Evolutionary conservation across 2,797 vertebrate genomes (phyloP).

Genomic region (Denticeps clupeoides): DNA sequence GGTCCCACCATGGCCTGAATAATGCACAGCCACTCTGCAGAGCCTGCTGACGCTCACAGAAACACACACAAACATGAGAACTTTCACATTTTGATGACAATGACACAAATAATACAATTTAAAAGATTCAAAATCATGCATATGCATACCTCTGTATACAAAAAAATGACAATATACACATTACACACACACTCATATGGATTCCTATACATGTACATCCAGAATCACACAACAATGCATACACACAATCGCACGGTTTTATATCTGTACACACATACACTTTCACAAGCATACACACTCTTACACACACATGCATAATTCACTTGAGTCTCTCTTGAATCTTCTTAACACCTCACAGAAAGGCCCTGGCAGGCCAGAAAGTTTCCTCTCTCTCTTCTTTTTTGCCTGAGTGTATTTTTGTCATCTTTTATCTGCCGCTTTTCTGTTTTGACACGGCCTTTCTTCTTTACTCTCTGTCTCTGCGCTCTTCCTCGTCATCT

Average conservation of each 20-base stretch:
- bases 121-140: no score
- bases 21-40: not conserved
- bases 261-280: not conserved
- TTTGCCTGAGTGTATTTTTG: not conserved
- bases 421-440: not conserved
- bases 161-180: not conserved
- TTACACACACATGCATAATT: no score
- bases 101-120: no score
- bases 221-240: no score
- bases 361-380: not conserved
- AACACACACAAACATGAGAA: no score
- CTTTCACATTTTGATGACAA: no score
- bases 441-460: no score
- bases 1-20: not conserved
- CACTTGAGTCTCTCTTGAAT: not conserved
- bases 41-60: not conserved
- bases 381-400: conserved; percentile 1
- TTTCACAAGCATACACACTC: no score
- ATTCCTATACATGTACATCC: not conserved
- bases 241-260: no score
- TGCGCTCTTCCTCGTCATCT: conserved; percentile 5
- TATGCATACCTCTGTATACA: no score
- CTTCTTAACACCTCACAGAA: not conserved
- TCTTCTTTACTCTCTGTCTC: conserved; percentile 15
- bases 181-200: not conserved